Conservation (phyloP, 2,888 invertebrate genomes). For the Diaprepes abbreviatus region DNA sequence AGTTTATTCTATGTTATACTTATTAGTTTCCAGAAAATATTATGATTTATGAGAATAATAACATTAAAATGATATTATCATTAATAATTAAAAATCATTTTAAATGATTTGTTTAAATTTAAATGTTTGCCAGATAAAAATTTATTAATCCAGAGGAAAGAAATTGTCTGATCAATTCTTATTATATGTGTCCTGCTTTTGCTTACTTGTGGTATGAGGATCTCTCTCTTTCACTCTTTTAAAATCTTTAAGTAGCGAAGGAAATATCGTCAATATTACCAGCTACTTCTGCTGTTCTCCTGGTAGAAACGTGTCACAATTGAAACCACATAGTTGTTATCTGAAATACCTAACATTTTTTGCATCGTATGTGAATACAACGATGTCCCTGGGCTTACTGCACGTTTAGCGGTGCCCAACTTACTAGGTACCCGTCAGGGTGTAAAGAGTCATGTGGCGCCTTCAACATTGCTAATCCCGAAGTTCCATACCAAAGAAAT, state of each 20-base stretch:
- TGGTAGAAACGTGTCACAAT: constrained; percentile 16
- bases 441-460: too few relatives aligned
- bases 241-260: neutral
- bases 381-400: too few relatives aligned
- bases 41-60: constrained; percentile 18
- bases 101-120: constrained; percentile 3
- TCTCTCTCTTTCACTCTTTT: neutral
- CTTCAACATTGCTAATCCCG: too few relatives aligned
- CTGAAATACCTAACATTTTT: too few relatives aligned
- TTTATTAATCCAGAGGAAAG: too few relatives aligned
- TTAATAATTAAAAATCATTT: constrained; percentile 5
- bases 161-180: too few relatives aligned
- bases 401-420: too few relatives aligned
- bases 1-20: constrained; percentile 37
- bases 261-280: neutral
- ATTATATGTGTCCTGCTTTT: neutral
- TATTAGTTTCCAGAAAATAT: constrained; percentile 24
- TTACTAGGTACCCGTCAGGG: too few relatives aligned
- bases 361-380: too few relatives aligned
- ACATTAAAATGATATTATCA: neutral
- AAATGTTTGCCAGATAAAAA: neutral
- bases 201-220: neutral
- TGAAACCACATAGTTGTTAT: constrained; percentile 25
- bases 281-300: neutral
- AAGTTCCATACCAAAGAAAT: too few relatives aligned